Base-by-base conservation (phyloP, 2,797 vertebrate species). In the Semotilus atromaculatus region DNA sequence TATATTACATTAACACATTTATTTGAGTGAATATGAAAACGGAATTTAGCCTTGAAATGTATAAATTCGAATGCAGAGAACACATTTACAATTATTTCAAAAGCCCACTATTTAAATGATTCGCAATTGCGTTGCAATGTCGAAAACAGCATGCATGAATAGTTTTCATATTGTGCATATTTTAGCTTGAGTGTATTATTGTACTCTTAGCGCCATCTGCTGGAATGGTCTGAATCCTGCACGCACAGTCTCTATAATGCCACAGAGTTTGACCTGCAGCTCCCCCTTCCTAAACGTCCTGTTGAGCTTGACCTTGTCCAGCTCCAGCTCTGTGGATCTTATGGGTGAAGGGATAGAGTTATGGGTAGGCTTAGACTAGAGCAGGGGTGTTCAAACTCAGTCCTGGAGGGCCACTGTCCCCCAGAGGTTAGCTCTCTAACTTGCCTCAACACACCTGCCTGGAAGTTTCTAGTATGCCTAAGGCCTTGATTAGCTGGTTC, bases 181-280 rank as follows among this genome's bases (percentile, higher is more conserved):
- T 4, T 21, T 14, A 16, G 16, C 6, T 45, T 10, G 38, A 7
- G 38, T 18, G 67, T 23, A 62, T 53, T 38, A 38, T 66, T 72
- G 40, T n/a, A 51, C 40, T 23, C 3, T 2, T 73, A 23, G 23
- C 31, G 55, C 76, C 76, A 80, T 77, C 68, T 80, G 67, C 53
- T 40, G 83, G 68, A 72, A 3, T 40, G 14, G 62, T 45, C 58
- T 5, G 26, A 43, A 53, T 80, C 31, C 2, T 80, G 26, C 45
- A n/a, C 14, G 1, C 16, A 40, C 16, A 18, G 29, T n/a, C 29
- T 77, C 9, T 6, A 18, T 7, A 11, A 38, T 5, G 29, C 60
- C 6, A 14, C 13, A 16, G 14, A 18, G 26, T 4, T 58, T n/a
- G 55, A 58, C 23, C 0, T 64, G 9, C 23, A 60, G 23, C 23